Base-by-base conservation (phyloP, 1,140 invertebrate species). In the Hesperophylax magnus region DNA sequence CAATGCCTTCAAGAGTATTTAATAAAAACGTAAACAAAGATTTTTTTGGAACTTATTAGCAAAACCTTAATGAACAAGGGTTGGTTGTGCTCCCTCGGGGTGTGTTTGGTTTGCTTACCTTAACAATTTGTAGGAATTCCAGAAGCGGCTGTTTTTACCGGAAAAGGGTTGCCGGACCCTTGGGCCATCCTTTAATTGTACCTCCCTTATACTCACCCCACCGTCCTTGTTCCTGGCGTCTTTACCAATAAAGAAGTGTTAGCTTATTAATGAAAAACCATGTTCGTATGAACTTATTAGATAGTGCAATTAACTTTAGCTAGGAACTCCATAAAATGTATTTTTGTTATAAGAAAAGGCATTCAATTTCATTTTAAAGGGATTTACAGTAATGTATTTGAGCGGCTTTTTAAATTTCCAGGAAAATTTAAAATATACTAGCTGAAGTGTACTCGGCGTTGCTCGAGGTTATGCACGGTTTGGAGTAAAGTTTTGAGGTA, bases 101-200 rank as follows among this genome's bases (percentile, higher is more conserved):
- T 67, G 11, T 34, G 69, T 72, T 72, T 20, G 52, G 69, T 72
- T 72, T 72, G 69, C 69, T 72, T 72, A 72, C 69, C 69, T 52
- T 53, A 72, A 72, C 69, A 53, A 53, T 72, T 72, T 27, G 69
- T 53, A 15, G 69, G 47, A 72, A 56, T 67, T 72, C 69, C 69
- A 72, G 69, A 52, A 27, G 47, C 69, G 69, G 69, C 69, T 24
- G 69, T 54, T 72, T 72, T 72, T 72, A 53, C 69, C 39, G 69
- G 52, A 20, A 72, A 72, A 54, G 69, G 69, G 39, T 72, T 72
- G 47, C 20, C 8, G 22, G 69, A 22, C 69, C 69, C 69, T 54
- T 52, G 69, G 69, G 69, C 69, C 24, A 72, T 72, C 69, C 69
- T 72, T 72, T 72, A 72, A 72, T 72, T 72, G 69, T 72, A 53